Evolutionary conservation across 1,140 invertebrate species (phyloP), one percentile per base, ranked within the genome.

Genomic region (Bombus fervidus): DNA sequence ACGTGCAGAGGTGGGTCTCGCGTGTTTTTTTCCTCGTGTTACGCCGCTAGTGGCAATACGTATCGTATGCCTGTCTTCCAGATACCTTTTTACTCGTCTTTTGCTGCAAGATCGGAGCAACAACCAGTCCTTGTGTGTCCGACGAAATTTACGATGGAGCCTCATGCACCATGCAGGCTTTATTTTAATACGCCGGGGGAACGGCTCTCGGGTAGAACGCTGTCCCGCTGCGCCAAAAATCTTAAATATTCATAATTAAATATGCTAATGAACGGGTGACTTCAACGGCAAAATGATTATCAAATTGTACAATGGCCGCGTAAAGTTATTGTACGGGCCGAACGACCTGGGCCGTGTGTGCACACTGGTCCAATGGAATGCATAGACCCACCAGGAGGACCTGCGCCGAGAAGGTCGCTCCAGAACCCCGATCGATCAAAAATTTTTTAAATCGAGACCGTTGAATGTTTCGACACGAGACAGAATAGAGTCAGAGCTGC

Each of bases 191-290:
- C 93, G 87, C 74, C 83, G 66, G 75, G 78, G 82, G 76, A 79
- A 84, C 66, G 25, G 71, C 81, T 80, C 76, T 69, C 82, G 87
- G 74, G 82, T 87, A 87, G 87, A 91, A 85, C 86, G 90, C 89
- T 87, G 81, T 92, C 94, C 93, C 90, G 94, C 94, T 95, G 94
- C 12, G 94, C 91, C 91, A 92, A 94, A 94, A 94, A 94, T 95
- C 91, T 93, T 92, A 95, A 95, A 95, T 93, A 94, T 95, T 94
- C 93, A 94, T 94, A 95, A 95, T 95, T 95, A 95, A 94, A 95
- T 94, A 95, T 95, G 94, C 93, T 95, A 94, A 95, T 94, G 94
- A 93, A 94, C 92, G 91, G 91, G 89, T 91, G 93, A 92, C 93
- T 92, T 94, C 90, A 93, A 93, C 93, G 92, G 94, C 80, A 92